These are phyloP conservation scores for Enoplosus armatus DNA, from an alignment of 2,797 vertebrate genomes.

Conservation along the genomic window DNA sequence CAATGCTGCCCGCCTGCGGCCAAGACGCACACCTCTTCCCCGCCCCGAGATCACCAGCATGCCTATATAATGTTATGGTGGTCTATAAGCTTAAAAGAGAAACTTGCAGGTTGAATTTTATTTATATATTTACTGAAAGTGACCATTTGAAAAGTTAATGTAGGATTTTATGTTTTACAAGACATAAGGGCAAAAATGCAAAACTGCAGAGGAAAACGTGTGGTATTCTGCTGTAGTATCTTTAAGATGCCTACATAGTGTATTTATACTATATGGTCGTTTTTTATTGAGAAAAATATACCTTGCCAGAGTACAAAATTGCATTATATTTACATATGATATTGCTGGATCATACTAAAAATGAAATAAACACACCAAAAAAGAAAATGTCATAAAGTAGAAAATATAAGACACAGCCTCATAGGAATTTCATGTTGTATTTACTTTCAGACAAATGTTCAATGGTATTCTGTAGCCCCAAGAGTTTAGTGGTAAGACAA, in stretches of 20 bases:
- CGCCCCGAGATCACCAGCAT: not conserved
- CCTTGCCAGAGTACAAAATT: not conserved
- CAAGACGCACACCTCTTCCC: slow-evolving; percentile 37
- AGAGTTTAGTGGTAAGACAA: slow-evolving; percentile 54
- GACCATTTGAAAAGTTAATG: not conserved
- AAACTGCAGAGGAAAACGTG: no score
- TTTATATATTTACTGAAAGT: not conserved
- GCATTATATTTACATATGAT: not conserved
- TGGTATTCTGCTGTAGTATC: not conserved
- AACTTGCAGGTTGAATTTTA: no score
- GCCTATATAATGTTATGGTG: not conserved
- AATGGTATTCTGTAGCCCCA: slow-evolving; percentile 51
- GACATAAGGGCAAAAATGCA: no score
- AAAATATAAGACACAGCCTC: slow-evolving; percentile 64
- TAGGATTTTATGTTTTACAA: not conserved
- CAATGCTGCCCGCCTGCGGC: slow-evolving; percentile 81
- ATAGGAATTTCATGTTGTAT: slow-evolving; percentile 66
- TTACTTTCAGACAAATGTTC: slow-evolving; percentile 76
- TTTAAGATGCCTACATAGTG: not conserved
- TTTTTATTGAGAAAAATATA: not conserved
- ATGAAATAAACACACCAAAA: not conserved
- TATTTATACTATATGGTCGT: not conserved
- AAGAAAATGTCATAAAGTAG: not conserved
- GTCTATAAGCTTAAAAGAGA: no score
- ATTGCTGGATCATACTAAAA: no score